Conservation (phyloP, 2,113 vertebrate species). For the Ceuthmochares aereus region DNA sequence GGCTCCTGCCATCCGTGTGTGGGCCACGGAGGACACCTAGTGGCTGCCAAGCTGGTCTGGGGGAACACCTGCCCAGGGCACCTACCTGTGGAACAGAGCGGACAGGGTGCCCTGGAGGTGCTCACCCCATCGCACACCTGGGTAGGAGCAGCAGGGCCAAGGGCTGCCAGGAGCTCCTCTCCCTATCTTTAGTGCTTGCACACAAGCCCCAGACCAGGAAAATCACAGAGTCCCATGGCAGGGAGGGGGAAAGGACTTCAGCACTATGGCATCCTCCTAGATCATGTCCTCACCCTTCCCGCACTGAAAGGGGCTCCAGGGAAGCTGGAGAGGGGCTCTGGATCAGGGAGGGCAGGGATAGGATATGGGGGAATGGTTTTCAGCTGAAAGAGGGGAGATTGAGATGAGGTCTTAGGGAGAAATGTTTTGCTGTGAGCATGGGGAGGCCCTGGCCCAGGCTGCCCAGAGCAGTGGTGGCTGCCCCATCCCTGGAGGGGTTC, state of each 20-base stretch:
- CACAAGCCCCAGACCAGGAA: not conserved
- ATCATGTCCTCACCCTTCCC: not conserved
- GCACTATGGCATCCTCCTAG: not conserved
- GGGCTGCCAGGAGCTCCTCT: not conserved
- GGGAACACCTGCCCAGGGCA: not conserved
- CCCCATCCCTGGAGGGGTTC: too few relatives aligned
- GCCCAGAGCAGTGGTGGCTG: too few relatives aligned
- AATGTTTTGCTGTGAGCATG: too few relatives aligned
- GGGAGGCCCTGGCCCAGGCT: too few relatives aligned
- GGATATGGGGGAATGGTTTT: too few relatives aligned
- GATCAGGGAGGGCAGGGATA: too few relatives aligned
- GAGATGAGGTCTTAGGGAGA: too few relatives aligned
- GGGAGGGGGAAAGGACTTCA: not conserved
- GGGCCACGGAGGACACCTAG: conserved; percentile 56
- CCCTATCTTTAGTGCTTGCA: rapidly evolving
- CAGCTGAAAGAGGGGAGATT: too few relatives aligned
- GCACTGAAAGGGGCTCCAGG: too few relatives aligned
- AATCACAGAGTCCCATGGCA: rapidly evolving
- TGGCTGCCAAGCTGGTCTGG: not conserved
- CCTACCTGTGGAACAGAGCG: not conserved
- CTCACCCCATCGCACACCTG: not conserved
- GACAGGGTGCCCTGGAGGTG: too few relatives aligned
- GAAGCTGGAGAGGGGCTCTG: too few relatives aligned
- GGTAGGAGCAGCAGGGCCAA: not conserved
- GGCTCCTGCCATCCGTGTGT: not conserved